Conservation (phyloP, 2,888 invertebrate genomes). For the Camptogramma bilineatum region DNA sequence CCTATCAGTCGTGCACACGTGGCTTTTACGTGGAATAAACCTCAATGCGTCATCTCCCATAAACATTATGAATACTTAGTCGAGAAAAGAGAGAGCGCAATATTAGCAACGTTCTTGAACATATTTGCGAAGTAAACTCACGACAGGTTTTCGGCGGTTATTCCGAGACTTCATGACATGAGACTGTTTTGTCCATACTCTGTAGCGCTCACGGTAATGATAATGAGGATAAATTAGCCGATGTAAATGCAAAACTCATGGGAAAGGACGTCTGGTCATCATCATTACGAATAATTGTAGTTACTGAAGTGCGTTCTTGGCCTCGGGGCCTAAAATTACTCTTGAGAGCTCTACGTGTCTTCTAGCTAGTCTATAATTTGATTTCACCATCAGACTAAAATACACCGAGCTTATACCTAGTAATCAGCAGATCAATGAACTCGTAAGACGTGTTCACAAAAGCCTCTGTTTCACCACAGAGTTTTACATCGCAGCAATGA, state of each 20-base stretch:
- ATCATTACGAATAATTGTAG: slow-evolving; percentile 25
- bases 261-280: slow-evolving; percentile 19
- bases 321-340: slow-evolving; percentile 20
- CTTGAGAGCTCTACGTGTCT: slow-evolving; percentile 7
- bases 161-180: slow-evolving; percentile 1
- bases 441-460: slow-evolving; percentile 22
- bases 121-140: background rate
- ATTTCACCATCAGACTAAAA: slow-evolving; percentile 12
- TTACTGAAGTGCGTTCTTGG: slow-evolving; percentile 16
- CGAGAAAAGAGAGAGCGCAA: background rate
- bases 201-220: slow-evolving; percentile 3
- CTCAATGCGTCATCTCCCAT: slow-evolving; percentile 20
- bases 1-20: slow-evolving; percentile 35
- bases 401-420: slow-evolving; percentile 7
- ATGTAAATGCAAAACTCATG: slow-evolving; percentile 7
- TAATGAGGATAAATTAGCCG: slow-evolving; percentile 14
- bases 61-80: background rate
- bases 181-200: background rate
- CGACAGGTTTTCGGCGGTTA: slow-evolving; percentile 1
- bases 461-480: slow-evolving; percentile 9
- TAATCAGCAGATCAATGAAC: slow-evolving; percentile 32
- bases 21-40: slow-evolving; percentile 26
- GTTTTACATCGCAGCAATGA: slow-evolving; percentile 6
- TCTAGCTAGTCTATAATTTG: slow-evolving; percentile 14
- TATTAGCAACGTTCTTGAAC: background rate